Base-by-base conservation (phyloP, 2,888 invertebrate genomes). In the Galerucella nymphaeae region DNA sequence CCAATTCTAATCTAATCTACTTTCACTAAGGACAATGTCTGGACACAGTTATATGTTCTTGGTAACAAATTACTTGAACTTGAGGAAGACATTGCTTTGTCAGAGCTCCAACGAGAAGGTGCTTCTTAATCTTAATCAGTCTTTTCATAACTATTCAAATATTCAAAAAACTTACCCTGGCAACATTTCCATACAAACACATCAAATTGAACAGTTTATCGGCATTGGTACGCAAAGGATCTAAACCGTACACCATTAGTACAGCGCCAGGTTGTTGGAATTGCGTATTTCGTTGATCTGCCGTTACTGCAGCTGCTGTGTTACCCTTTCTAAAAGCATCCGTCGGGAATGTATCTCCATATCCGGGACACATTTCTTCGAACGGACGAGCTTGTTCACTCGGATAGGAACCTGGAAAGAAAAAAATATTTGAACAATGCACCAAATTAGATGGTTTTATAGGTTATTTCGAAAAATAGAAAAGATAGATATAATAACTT, bases 181-280 rank as follows among this genome's bases (percentile, higher is more conserved):
- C 94, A 78, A 99, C 98, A 87, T 99, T 99, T 82, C 99, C 99
- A 87, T 99, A 99, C 77, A 99, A 91, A 88, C 99, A 99, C 89
- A 99, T 96, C 82, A 99, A 90, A 89, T 99, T 99, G 91, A 99
- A 99, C 75, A 99, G 91, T 83, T 94, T 92, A 85, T 98, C 98
- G 77, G 97, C 95, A 88, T 98, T 99, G 85, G 97, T 95, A 82
- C 96, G 95, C 82, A 95, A 93, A 70, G 94, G 93, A 86, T 97
- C 96, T 77, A 99, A 90, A 2, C 98, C 98, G 88, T 99, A 99
- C 71, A 99, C 97, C 98, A 99, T 98, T 90, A 98, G 94, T 75
- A 99, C 98, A 65, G 96, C 94, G 66, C 95, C 96, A 84, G 95
- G 93, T 83, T 91, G 92, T 83, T 86, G 85, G 74, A 86, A 86